Conservation (phyloP, 1,140 invertebrate genomes). For the Bombus superbus region DNA sequence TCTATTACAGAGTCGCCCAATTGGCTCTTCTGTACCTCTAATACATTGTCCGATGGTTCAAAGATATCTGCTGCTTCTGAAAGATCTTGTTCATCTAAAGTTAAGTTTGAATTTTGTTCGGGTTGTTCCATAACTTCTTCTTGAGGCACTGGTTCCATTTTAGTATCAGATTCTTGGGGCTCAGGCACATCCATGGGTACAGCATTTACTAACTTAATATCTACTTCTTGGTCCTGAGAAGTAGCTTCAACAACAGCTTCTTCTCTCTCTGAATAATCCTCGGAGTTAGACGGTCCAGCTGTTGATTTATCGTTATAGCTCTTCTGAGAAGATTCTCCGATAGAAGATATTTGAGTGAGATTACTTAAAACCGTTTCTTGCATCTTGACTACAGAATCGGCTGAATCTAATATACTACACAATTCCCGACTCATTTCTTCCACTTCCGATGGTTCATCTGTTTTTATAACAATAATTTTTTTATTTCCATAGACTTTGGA, state of each 20-base stretch:
- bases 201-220: slow-evolving; percentile 25
- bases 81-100: slow-evolving; percentile 68
- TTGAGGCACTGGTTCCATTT: slow-evolving; percentile 16
- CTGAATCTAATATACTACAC: slow-evolving; percentile 77
- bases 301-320: slow-evolving; percentile 46
- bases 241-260: slow-evolving; percentile 10
- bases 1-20: slow-evolving; percentile 73
- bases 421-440: slow-evolving; percentile 80
- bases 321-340: slow-evolving; percentile 59
- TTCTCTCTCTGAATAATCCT: slow-evolving; percentile 11
- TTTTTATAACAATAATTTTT: slow-evolving; percentile 74
- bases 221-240: slow-evolving; percentile 13
- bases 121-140: slow-evolving; percentile 52
- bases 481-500: slow-evolving; percentile 78
- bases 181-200: slow-evolving; percentile 15
- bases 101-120: slow-evolving; percentile 47
- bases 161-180: slow-evolving; percentile 15
- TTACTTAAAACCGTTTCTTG: slow-evolving; percentile 78
- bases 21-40: slow-evolving; percentile 62
- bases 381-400: slow-evolving; percentile 79
- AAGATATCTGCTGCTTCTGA: slow-evolving; percentile 75
- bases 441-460: slow-evolving; percentile 73
- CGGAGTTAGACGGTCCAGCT: slow-evolving; percentile 11
- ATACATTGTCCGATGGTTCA: slow-evolving; percentile 63
- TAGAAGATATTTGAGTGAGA: slow-evolving; percentile 73